These are phyloP conservation scores for Anolis carolinensis DNA, from an alignment of 2,113 vertebrate species.

Conservation along the genomic window DNA sequence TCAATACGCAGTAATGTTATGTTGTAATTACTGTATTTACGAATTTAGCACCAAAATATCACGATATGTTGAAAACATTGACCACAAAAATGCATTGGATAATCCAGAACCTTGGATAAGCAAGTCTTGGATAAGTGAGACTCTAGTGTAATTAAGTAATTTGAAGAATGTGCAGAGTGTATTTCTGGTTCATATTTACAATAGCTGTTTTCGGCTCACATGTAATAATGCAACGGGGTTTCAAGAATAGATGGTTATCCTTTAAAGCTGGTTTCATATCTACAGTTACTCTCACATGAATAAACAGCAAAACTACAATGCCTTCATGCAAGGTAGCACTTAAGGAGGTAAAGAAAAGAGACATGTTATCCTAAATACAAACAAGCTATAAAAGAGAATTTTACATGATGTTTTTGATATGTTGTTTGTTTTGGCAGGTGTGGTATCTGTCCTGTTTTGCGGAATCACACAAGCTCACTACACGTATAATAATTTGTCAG, in stretches of 20 bases:
- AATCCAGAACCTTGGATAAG: too few species aligned
- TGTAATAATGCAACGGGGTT: not conserved
- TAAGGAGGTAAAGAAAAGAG: not conserved
- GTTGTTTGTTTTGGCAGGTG: conserved; percentile 78
- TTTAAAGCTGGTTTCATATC: not conserved
- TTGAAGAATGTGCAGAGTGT: not conserved
- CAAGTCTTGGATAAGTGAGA: too few species aligned
- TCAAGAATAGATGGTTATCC: not conserved
- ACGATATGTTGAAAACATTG: too few species aligned
- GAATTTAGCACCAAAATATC: too few species aligned
- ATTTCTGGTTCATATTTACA: not conserved
- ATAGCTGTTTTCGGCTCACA: not conserved
- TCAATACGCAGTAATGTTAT: too few species aligned
- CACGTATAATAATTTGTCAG: conserved; percentile 92
- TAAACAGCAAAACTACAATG: not conserved
- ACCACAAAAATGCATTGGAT: too few species aligned
- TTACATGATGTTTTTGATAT: not conserved
- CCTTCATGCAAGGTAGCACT: not conserved
- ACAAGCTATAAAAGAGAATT: not conserved
- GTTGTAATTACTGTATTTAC: too few species aligned
- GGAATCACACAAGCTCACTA: conserved; percentile 97
- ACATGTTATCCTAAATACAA: not conserved
- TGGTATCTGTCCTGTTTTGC: conserved; percentile 95
- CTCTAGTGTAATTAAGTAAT: too few species aligned
- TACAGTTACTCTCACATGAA: not conserved